Evolutionary conservation across 2,113 vertebrate species (phyloP), one percentile per base, ranked within the genome.

Genomic region (Coturnix japonica): DNA sequence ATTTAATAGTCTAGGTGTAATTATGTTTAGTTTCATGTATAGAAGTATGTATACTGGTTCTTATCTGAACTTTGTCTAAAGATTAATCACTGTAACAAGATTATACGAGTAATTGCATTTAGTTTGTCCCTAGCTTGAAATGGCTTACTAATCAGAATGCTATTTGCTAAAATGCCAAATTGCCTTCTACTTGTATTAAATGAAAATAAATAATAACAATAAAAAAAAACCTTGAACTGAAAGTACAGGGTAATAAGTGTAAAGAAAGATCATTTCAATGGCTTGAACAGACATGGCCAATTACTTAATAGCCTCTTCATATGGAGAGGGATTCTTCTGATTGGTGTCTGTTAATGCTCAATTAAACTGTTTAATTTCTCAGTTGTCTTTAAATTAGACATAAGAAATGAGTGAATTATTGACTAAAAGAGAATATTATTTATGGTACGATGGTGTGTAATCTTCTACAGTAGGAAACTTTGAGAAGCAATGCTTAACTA

Each of bases 151-250:
- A 94, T 91, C 67, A 82, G 37, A 86, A 49, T 6, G 5, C 33
- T 89, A 70, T 94, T 89, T 96, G 67, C 87, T 57, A 89, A 23
- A 65, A 84, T 89, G n/a, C 57, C 87, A 89, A 90, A 89, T 85
- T 92, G 76, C 75, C 37, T 84, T 92, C 59, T 87, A 43, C 54
- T 89, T 82, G 43, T 83, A 82, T 87, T 85, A 87, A 94, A 94
- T 85, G 72, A 47, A 60, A 41, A 41, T 41, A 41, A 41, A 41
- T 41, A 41, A 41, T 41, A 37, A 37, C 10, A 37, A 37, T 41
- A 41, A 91, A 63, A 93, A 94, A 90, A 43, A 79, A 35, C 71
- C 71, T 80, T 89, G 82, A 94, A 87, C 80, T 74, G 59, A 81
- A 94, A 93, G 30, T 61, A 75, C 18, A 37, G 59, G 15, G 53